Base-by-base conservation (phyloP, 2,797 vertebrate genomes). In the Sylvia borin region DNA sequence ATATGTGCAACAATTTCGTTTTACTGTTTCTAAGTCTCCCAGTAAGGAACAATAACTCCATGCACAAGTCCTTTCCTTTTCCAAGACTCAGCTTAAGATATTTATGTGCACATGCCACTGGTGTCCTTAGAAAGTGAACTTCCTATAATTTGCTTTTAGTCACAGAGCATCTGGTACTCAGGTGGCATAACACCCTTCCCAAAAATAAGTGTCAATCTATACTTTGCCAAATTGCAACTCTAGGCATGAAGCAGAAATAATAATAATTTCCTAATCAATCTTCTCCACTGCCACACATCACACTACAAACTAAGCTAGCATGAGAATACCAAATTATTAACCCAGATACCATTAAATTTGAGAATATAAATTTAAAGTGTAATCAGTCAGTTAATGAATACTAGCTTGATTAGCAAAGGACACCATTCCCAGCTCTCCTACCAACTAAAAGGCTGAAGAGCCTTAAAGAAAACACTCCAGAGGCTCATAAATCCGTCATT, bases 51-150 rank as follows among this genome's bases (percentile, higher is more conserved):
- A 60, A 72, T 17, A 89, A 66, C 12, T 65, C 51, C 32, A 7
- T 5, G 26, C 34, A 57, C 9, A 34, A 92, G 13, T 25, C 20
- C 29, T 17, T 71, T 66, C 25, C 51, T 32, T 50, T 88, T 68
- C 66, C 43, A 92, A 47, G 29, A 3, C 36, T 45, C 42, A 53
- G 24, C 21, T 88, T 72, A 51, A 48, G 19, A 25, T 43, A 51
- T 36, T 76, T 53, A 60, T 9, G 2, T 6, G 22, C 34, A 74
- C 16, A 10, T 2, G 0, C 12, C 25, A 8, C 19, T 16, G 3
- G 18, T 42, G 27, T 29, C 36, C 60, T 83, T 32, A 24, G 15
- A 54, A 81, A 87, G 4, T 8, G 7, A 92, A 70, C 18, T 54
- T 72, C 36, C 38, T 43, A 40, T 68, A 87, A 42, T 9, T 45